Evolutionary conservation across 2,888 invertebrate genomes (phyloP).

Genomic region (Sympetrum striolatum): DNA sequence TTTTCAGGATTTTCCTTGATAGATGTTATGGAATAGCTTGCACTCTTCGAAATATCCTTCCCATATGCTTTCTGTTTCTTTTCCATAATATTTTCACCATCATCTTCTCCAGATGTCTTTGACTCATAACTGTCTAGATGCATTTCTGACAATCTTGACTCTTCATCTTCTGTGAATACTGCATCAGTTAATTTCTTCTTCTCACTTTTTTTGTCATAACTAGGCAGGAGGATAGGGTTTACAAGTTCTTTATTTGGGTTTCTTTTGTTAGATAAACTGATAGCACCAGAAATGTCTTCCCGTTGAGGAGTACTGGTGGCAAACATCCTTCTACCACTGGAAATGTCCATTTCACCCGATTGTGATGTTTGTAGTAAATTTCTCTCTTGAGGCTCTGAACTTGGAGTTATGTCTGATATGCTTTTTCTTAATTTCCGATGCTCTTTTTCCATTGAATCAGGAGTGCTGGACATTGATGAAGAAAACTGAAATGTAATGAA

Average conservation of each 20-base stretch:
- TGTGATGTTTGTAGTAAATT: background rate
- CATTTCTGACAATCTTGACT: background rate
- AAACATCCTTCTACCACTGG: background rate
- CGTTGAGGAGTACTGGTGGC: background rate
- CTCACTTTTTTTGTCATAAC: background rate
- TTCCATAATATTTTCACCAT: background rate
- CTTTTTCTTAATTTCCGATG: conserved; percentile 49
- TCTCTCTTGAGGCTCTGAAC: background rate
- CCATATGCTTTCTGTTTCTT: background rate
- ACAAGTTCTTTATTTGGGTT: background rate
- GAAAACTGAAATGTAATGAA: conserved; percentile 38
- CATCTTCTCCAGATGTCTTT: background rate
- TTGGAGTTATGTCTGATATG: conserved; percentile 46
- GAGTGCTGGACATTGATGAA: background rate
- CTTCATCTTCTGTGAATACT: background rate
- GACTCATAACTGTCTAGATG: background rate
- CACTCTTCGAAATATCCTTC: background rate
- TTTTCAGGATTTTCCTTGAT: background rate
- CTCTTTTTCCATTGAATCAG: conserved; percentile 39
- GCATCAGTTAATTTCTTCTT: background rate
- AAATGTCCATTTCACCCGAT: background rate
- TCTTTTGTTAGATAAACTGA: background rate
- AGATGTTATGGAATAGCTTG: background rate
- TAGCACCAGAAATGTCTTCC: background rate
- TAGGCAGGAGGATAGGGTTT: background rate